phyloP scores from a whole-genome alignment of 64 coral and sea anemone species.

The Actinia tenebrosa region DNA sequence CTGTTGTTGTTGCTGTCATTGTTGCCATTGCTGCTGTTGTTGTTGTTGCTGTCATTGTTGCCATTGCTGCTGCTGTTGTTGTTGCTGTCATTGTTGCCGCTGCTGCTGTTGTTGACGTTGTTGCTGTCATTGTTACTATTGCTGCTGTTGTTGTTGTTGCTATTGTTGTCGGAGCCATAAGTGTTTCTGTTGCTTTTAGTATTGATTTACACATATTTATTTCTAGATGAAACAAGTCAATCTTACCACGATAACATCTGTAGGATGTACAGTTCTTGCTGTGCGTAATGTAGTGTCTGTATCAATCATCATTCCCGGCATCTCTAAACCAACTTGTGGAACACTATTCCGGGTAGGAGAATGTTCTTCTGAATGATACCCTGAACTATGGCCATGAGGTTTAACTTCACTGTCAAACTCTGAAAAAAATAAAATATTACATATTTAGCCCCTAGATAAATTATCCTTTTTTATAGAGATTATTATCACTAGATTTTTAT shows the following conservation, averaged over 20 bases:
- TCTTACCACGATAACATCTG: slow-evolving; percentile 41
- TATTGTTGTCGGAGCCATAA: no score
- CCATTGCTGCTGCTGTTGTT: background rate
- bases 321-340: slow-evolving; percentile 37
- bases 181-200: no score
- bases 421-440: background rate
- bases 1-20: background rate
- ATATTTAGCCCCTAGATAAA: no score
- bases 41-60: background rate
- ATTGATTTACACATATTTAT: background rate
- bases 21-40: background rate
- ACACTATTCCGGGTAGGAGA: slow-evolving; percentile 42
- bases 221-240: background rate
- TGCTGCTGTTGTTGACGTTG: background rate
- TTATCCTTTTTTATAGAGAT: no score
- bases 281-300: background rate
- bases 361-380: slow-evolving; percentile 88
- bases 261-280: slow-evolving; percentile 27
- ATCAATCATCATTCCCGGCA: slow-evolving; percentile 76
- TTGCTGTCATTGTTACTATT: no score
- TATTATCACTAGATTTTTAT: no score
- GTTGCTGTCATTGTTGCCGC: no score
- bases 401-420: slow-evolving; percentile 45
- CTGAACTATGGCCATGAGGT: slow-evolving; percentile 81
- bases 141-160: no score